phyloP scores from a whole-genome alignment of 2,888 invertebrate species.

The Ethmia dodecea region DNA sequence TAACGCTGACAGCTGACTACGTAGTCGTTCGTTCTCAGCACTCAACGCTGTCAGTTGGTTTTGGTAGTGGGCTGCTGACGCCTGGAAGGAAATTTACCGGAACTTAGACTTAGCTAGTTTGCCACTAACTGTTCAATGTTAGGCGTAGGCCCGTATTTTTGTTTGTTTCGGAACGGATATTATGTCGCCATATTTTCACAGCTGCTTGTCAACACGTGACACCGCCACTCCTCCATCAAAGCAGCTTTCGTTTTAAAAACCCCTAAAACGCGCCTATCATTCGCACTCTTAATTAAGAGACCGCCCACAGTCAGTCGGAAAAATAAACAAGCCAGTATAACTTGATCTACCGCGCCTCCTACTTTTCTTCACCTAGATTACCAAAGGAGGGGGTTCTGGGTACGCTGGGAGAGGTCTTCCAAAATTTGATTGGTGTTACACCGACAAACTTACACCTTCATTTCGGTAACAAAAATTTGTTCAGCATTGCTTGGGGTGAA shows the following conservation, averaged over 20 bases:
- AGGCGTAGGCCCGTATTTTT: too few relatives aligned
- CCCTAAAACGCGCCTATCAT: slow-evolving; percentile 52
- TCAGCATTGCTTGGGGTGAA: neutral
- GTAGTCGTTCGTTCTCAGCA: slow-evolving; percentile 82
- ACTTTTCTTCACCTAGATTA: slow-evolving; percentile 12
- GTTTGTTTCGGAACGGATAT: too few relatives aligned
- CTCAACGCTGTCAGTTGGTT: slow-evolving; percentile 81
- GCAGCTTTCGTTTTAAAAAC: slow-evolving; percentile 42
- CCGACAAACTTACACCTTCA: slow-evolving; percentile 11
- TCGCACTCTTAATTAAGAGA: slow-evolving; percentile 68
- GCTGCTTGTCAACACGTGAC: slow-evolving; percentile 31
- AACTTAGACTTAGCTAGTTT: too few relatives aligned
- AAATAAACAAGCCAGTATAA: slow-evolving; percentile 52
- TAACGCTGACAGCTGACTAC: slow-evolving; percentile 72
- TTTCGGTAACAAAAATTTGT: slow-evolving; percentile 1
- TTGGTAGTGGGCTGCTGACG: slow-evolving; percentile 85
- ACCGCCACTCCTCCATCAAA: slow-evolving; percentile 33
- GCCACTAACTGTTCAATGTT: too few relatives aligned
- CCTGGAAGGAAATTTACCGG: slow-evolving; percentile 74
- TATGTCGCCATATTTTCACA: slow-evolving; percentile 19
- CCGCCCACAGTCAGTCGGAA: slow-evolving; percentile 39
- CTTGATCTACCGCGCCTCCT: slow-evolving; percentile 28
- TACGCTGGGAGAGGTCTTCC: slow-evolving; percentile 36
- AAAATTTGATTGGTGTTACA: slow-evolving; percentile 32
- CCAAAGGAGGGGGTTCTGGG: slow-evolving; percentile 17